Conservation (phyloP, 2,888 invertebrate genomes). For the Fragum whitleyi region DNA sequence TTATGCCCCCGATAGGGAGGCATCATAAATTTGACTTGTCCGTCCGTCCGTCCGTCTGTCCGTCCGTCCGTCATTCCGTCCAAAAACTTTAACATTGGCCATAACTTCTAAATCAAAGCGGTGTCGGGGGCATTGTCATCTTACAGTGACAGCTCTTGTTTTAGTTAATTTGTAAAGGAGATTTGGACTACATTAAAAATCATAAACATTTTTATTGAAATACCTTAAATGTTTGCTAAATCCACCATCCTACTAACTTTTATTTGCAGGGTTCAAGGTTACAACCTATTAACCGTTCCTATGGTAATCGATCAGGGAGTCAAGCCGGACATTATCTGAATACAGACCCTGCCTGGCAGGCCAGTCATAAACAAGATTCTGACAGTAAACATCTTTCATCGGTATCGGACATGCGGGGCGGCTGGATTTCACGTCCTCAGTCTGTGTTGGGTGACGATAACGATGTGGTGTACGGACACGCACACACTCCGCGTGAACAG, state of each 20-base stretch:
- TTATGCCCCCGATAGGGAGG: too few species aligned
- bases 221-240: too few species aligned
- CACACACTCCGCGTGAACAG: conserved; percentile 67
- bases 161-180: too few species aligned
- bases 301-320: conserved; percentile 56
- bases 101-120: too few species aligned
- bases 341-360: conserved; percentile 69
- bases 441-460: conserved; percentile 68
- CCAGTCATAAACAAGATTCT: conserved; percentile 62
- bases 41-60: too few species aligned
- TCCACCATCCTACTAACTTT: neutral
- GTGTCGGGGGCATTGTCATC: too few species aligned
- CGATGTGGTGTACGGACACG: conserved; percentile 61
- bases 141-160: too few species aligned
- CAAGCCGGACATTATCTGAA: conserved; percentile 56
- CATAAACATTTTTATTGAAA: too few species aligned
- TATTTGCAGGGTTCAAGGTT: conserved; percentile 67
- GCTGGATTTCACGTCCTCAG: conserved; percentile 71
- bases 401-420: conserved; percentile 61
- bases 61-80: too few species aligned
- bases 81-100: too few species aligned
- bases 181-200: too few species aligned
- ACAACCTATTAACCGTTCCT: conserved; percentile 70
- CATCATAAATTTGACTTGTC: too few species aligned
- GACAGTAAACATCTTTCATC: conserved; percentile 60